Conservation (phyloP, 2,113 vertebrate genomes). For the Mugil cephalus region DNA sequence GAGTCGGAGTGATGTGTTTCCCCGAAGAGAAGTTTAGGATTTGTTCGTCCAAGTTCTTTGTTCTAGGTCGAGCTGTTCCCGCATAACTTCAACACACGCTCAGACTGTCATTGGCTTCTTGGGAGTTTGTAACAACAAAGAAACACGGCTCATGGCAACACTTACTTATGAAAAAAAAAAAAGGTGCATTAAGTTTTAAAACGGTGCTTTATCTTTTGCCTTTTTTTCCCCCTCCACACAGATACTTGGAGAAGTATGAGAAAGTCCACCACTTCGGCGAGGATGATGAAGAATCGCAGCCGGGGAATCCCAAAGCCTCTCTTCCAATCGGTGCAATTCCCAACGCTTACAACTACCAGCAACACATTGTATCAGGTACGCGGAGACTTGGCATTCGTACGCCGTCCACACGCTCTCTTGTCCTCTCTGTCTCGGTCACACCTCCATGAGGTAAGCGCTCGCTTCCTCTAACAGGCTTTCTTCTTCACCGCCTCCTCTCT, state of each 20-base stretch:
- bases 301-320: constrained; percentile 95
- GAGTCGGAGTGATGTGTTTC: no score
- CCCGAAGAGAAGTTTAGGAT: no score
- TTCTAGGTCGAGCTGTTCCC: no score
- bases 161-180: no score
- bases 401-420: no score
- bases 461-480: not conserved
- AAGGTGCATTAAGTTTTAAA: not conserved
- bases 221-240: constrained; percentile 58
- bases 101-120: no score
- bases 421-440: not conserved
- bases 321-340: constrained; percentile 99
- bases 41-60: no score
- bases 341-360: constrained; percentile 99
- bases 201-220: not conserved
- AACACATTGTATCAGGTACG: constrained; percentile 98
- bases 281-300: constrained; percentile 97
- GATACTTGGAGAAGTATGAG: constrained; percentile 99
- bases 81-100: no score
- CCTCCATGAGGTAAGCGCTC: not conserved
- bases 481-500: constrained; percentile 3
- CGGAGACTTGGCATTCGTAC: no score
- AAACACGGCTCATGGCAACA: no score
- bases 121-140: no score
- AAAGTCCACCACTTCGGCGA: constrained; percentile 99